These are phyloP conservation scores for Aplocera efformata DNA, from an alignment of 2,888 invertebrate genomes.

Conservation along the genomic window DNA sequence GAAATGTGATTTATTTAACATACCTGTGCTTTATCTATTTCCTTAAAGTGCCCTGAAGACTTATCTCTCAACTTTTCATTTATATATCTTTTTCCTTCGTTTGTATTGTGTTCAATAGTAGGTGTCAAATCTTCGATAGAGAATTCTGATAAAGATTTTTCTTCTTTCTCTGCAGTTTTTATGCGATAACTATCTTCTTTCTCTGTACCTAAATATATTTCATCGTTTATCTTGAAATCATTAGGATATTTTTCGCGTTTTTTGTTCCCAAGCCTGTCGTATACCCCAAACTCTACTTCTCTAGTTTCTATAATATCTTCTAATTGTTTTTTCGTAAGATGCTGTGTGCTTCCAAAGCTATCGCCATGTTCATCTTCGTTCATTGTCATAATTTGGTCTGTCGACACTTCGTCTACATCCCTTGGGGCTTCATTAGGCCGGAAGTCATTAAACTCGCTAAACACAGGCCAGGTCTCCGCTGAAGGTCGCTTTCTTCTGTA, in stretches of 20 bases:
- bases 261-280: not conserved
- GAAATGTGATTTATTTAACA: no score
- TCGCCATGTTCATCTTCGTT: conserved; percentile 15
- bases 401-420: conserved; percentile 22
- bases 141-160: conserved; percentile 59
- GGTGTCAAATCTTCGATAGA: conserved; percentile 42
- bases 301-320: conserved; percentile 7
- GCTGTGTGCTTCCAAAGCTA: conserved; percentile 1
- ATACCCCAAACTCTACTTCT: conserved; percentile 9
- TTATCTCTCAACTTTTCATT: conserved; percentile 30
- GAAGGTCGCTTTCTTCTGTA: conserved; percentile 56
- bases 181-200: conserved; percentile 4
- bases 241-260: not conserved
- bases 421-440: conserved; percentile 26
- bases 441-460: conserved; percentile 46
- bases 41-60: conserved; percentile 18
- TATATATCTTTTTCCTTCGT: conserved; percentile 12
- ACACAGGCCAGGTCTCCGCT: conserved; percentile 40
- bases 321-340: conserved; percentile 3
- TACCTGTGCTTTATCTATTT: conserved; percentile 40
- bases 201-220: conserved; percentile 5
- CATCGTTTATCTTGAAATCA: conserved; percentile 1
- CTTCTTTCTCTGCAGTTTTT: conserved; percentile 30
- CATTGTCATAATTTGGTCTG: conserved; percentile 19
- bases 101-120: conserved; percentile 11